A percentile compares a stretch with the other conserved stretches of the same genome.
Evolutionary conservation across 2,888 invertebrate species (phyloP).

Genomic region (Oconnorella tubifera): DNA sequence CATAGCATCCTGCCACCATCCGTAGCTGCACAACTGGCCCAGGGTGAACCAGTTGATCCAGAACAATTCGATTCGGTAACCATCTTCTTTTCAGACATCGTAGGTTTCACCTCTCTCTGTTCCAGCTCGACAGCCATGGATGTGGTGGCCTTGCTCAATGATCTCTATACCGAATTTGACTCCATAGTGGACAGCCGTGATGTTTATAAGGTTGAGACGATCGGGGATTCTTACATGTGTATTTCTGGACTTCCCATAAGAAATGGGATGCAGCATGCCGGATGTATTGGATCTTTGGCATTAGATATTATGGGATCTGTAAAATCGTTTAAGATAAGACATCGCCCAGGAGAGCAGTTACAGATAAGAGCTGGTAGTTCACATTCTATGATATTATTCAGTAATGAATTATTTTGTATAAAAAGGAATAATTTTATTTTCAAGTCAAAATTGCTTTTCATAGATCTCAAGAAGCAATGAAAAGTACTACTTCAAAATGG

Average conservation of each 20-base stretch:
- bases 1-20: constrained; percentile 41
- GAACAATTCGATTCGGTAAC: constrained; percentile 37
- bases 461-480: too few species aligned
- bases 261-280: constrained; percentile 30
- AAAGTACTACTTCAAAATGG: too few species aligned
- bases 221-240: too few species aligned
- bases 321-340: constrained; percentile 22
- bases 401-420: too few species aligned
- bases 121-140: constrained; percentile 29
- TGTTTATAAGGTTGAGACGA: too few species aligned
- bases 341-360: constrained; percentile 21
- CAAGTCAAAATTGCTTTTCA: too few species aligned
- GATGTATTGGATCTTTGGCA: constrained; percentile 27
- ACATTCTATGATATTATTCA: neutral
- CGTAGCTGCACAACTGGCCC: constrained; percentile 38
- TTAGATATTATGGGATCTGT: constrained; percentile 25
- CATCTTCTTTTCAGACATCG: constrained; percentile 39
- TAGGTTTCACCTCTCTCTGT: constrained; percentile 31
- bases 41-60: constrained; percentile 35
- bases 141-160: constrained; percentile 33
- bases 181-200: too few species aligned
- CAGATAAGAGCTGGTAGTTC: constrained; percentile 25
- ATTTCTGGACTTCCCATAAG: too few species aligned
- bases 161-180: too few species aligned
- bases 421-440: too few species aligned